These are phyloP conservation scores for Cheilosia vernalis DNA, from an alignment of 2,888 invertebrate species.

Conservation along the genomic window DNA sequence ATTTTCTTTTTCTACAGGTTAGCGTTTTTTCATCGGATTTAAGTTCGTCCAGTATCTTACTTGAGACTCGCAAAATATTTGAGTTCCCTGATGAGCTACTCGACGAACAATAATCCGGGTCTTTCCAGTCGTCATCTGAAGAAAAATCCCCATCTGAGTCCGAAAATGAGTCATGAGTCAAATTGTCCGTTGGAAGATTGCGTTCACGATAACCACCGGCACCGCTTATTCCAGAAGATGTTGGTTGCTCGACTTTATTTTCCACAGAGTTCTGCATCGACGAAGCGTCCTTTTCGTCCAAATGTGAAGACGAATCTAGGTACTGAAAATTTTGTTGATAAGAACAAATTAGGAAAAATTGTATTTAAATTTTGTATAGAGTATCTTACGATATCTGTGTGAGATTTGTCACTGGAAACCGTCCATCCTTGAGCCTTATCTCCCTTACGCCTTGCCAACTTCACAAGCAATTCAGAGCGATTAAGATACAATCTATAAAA, in stretches of 20 bases:
- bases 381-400: neutral
- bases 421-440: too few relatives aligned
- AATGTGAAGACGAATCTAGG: neutral
- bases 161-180: neutral
- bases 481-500: neutral
- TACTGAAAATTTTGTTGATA: neutral
- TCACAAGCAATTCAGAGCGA: neutral
- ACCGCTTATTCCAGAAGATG: neutral
- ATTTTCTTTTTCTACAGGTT: conserved; percentile 12
- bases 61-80: conserved; percentile 11
- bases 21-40: conserved; percentile 18
- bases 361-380: neutral
- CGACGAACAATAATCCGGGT: conserved; percentile 12
- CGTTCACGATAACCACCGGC: neutral
- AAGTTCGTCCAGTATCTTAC: conserved; percentile 8
- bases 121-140: neutral
- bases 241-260: neutral
- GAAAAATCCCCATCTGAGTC: neutral
- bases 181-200: neutral
- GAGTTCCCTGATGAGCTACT: neutral
- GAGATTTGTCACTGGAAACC: neutral
- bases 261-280: too few relatives aligned
- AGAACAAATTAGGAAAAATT: neutral
- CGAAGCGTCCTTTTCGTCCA: neutral
- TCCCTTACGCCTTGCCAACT: neutral